Percentiles rank a stretch among this genome's conserved stretches.
Conservation (phyloP, 2,113 vertebrate species). For the Scomber japonicus region DNA sequence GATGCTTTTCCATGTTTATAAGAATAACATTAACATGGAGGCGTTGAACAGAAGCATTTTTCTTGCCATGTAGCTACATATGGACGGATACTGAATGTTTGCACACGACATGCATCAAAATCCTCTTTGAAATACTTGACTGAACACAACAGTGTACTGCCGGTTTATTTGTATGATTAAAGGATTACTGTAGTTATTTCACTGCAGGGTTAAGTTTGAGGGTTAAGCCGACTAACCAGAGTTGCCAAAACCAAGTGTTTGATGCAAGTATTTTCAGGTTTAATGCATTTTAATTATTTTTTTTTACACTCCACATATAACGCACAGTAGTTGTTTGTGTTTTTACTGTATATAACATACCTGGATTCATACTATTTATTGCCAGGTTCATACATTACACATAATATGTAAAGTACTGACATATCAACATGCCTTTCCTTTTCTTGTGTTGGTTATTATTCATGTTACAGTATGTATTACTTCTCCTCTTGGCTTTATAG, state of each 20-base stretch:
- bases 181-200: background rate
- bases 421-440: background rate
- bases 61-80: conserved; percentile 34
- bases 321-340: background rate
- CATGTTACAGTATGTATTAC: background rate
- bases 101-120: background rate
- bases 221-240: background rate
- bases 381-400: background rate
- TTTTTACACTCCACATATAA: background rate
- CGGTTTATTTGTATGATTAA: background rate
- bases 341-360: background rate
- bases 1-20: conserved; percentile 6
- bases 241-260: too few species aligned
- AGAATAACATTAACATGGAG: background rate
- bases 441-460: background rate
- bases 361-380: background rate
- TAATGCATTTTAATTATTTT: background rate
- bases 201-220: conserved; percentile 1
- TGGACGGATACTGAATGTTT: conserved; percentile 46
- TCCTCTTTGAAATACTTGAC: conserved; percentile 20
- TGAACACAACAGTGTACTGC: conserved; percentile 4
- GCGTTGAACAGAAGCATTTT: background rate
- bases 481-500: background rate
- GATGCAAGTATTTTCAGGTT: background rate
- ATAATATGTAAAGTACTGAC: background rate